Evolutionary conservation across 2,797 vertebrate genomes (phyloP).

Genomic region (Natrix natrix): DNA sequence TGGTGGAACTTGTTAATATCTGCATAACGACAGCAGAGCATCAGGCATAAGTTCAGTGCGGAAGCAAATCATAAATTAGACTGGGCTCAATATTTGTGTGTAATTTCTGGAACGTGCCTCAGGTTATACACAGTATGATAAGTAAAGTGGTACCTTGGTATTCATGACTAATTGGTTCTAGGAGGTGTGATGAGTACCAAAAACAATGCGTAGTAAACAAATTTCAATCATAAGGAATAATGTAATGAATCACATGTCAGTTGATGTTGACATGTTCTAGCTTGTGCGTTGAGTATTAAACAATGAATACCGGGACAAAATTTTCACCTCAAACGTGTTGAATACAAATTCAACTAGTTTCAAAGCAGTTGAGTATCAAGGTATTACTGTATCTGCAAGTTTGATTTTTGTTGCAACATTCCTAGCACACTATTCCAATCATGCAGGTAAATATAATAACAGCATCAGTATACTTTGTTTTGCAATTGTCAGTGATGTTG

Average conservation of each 20-base stretch:
- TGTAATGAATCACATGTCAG: background rate
- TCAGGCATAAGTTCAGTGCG: background rate
- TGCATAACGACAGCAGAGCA: background rate
- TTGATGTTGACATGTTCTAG: background rate
- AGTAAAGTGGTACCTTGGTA: background rate
- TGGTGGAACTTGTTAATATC: background rate
- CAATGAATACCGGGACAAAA: background rate
- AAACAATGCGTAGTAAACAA: background rate
- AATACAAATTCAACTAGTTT: background rate
- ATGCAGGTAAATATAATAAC: background rate
- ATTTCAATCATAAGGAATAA: background rate
- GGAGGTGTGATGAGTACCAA: background rate
- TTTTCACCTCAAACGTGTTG: background rate
- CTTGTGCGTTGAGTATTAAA: background rate
- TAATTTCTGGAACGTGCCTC: background rate
- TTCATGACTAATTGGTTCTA: background rate
- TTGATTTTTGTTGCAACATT: conserved; percentile 10
- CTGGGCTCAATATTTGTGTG: background rate
- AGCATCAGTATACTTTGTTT: conserved; percentile 47
- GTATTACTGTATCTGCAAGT: conserved; percentile 40
- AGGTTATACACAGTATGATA: background rate
- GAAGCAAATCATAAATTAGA: background rate
- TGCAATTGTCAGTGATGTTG: conserved; percentile 44
- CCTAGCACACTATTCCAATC: conserved; percentile 15
- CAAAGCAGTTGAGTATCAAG: background rate